Conservation (phyloP, 1,140 invertebrate genomes). For the Metaphire vulgaris region DNA sequence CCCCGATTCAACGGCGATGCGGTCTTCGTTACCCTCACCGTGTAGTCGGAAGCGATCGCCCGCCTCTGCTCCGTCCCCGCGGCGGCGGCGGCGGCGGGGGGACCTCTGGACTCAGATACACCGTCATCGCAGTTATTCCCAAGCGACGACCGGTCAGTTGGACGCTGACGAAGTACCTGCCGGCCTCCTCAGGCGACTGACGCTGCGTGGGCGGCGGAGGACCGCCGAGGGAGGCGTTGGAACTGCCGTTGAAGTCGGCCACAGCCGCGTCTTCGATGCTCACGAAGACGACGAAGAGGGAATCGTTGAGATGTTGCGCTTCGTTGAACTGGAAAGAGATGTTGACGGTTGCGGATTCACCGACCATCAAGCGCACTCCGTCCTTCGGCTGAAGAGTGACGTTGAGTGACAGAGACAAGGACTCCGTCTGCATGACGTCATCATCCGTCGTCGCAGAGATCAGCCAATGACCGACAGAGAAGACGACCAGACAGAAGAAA, state of each 20-base stretch:
- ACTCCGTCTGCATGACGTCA: too few relatives aligned
- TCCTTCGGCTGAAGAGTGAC: neutral
- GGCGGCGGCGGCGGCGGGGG: too few relatives aligned
- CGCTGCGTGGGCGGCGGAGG: neutral
- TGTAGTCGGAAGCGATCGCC: neutral
- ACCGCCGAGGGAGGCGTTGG: neutral
- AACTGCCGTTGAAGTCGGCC: neutral
- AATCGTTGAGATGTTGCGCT: too few relatives aligned
- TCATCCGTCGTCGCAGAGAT: too few relatives aligned
- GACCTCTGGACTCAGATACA: too few relatives aligned
- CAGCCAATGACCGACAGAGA: too few relatives aligned
- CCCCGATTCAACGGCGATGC: neutral
- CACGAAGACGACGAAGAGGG: neutral
- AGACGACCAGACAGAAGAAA: too few relatives aligned
- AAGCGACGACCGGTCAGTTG: neutral
- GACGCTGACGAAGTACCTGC: too few relatives aligned
- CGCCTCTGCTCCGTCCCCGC: neutral
- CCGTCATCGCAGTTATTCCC: neutral
- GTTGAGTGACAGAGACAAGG: too few relatives aligned
- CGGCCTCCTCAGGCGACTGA: neutral
- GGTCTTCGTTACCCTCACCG: neutral
- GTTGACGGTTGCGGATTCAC: neutral
- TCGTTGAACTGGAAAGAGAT: neutral
- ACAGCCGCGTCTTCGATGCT: neutral
- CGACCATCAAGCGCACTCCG: neutral